Evolutionary conservation across 2,797 vertebrate genomes (phyloP).

Genomic region (Microhierax caerulescens): DNA sequence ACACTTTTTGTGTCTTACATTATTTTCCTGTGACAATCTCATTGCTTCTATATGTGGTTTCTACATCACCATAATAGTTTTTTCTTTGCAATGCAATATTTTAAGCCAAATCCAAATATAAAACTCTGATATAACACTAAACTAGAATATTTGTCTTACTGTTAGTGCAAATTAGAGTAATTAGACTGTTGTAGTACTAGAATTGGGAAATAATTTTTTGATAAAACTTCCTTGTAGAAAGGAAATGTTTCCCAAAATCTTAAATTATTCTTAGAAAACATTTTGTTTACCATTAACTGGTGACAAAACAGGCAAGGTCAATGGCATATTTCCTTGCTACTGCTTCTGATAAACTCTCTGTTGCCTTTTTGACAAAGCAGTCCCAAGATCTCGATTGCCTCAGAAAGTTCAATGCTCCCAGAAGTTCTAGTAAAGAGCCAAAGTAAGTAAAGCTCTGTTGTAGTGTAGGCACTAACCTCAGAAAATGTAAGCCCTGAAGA

Average conservation of each 20-base stretch:
- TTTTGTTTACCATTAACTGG: background rate
- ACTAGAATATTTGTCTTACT: background rate
- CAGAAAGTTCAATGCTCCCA: background rate
- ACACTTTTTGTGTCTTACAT: background rate
- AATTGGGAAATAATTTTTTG: background rate
- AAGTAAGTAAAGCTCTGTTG: background rate
- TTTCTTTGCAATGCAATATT: background rate
- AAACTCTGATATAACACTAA: background rate
- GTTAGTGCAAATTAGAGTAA: background rate
- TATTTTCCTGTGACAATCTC: background rate
- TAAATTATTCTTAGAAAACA: background rate
- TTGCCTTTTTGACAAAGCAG: background rate
- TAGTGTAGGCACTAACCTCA: too few relatives aligned
- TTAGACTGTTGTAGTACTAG: background rate
- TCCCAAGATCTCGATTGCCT: background rate
- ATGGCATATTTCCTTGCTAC: background rate
- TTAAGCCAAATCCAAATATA: background rate
- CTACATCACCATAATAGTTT: background rate
- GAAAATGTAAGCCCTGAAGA: rapidly evolving
- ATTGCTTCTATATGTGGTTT: background rate
- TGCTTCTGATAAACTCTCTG: background rate
- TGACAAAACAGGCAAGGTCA: background rate
- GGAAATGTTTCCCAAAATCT: background rate
- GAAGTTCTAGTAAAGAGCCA: background rate
- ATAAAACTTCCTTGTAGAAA: background rate